A percentile compares a stretch with the other conserved stretches of the same genome.
Evolutionary conservation across 2,888 invertebrate species (phyloP).

Genomic region (Melinaea marsaeus): DNA sequence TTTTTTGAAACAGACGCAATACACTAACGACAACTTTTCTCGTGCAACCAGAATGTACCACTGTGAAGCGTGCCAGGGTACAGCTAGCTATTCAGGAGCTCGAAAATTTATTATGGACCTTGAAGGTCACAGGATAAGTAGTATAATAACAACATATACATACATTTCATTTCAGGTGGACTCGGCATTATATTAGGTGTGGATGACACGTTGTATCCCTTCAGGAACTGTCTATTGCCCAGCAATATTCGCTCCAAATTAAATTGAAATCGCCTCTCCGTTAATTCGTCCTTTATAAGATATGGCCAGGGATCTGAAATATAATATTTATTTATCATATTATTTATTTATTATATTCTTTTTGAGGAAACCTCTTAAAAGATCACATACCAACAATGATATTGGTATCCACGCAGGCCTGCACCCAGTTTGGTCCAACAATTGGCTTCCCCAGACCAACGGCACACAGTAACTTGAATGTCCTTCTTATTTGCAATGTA

Average conservation of each 20-base stretch:
- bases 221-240: conserved; percentile 53
- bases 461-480: conserved; percentile 79
- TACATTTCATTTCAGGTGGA: conserved; percentile 60
- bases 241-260: conserved; percentile 46
- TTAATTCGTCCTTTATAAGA: conserved; percentile 66
- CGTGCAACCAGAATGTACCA: no score
- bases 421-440: conserved; percentile 69
- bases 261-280: conserved; percentile 74
- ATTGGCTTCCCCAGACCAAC: conserved; percentile 79
- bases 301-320: conserved; percentile 78
- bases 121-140: neutral
- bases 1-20: no score
- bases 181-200: conserved; percentile 58
- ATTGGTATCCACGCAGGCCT: conserved; percentile 56
- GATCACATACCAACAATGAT: conserved; percentile 56
- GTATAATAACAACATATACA: conserved; percentile 33
- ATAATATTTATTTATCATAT: neutral
- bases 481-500: conserved; percentile 74
- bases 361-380: neutral
- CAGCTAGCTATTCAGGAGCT: neutral
- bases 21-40: no score
- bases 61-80: no score
- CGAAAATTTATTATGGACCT: no score
- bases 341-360: no score
- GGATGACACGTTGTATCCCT: conserved; percentile 56